phyloP scores from a whole-genome alignment of 2,113 vertebrate genomes.

The Danionella cerebrum region DNA sequence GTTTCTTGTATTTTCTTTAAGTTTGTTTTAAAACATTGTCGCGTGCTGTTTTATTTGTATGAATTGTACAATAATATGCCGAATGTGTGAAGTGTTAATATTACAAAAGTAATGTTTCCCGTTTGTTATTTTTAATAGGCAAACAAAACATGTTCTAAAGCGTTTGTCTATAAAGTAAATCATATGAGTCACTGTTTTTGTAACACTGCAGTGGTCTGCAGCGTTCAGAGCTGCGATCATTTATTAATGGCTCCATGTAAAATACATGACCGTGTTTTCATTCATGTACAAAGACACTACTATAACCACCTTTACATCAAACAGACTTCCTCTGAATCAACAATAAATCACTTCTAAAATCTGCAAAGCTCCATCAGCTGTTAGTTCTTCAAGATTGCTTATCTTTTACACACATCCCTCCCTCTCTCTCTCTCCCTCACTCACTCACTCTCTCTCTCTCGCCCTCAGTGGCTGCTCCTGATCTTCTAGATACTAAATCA shows the following conservation, averaged over 20 bases:
- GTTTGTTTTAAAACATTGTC: too few species aligned
- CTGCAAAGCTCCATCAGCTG: not conserved
- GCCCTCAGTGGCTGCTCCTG: slow-evolving; percentile 90
- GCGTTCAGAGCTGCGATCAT: slow-evolving; percentile 8
- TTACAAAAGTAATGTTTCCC: too few species aligned
- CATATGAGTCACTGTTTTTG: not conserved
- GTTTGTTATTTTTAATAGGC: too few species aligned
- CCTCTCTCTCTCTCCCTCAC: not conserved
- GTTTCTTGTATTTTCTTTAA: too few species aligned
- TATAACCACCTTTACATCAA: not conserved
- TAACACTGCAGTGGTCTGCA: not conserved
- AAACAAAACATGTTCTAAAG: not conserved
- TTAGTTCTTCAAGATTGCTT: not conserved
- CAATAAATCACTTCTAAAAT: not conserved
- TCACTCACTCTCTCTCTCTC: slow-evolving; percentile 1
- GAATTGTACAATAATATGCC: too few species aligned
- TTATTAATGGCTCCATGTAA: slow-evolving; percentile 14
- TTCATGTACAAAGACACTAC: not conserved
- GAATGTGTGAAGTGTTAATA: too few species aligned
- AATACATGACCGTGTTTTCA: slow-evolving; percentile 12
- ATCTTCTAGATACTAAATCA: slow-evolving; percentile 95
- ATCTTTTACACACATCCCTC: not conserved
- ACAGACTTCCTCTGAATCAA: too few species aligned
- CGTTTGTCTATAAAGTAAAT: not conserved
- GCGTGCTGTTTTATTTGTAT: too few species aligned